These are phyloP conservation scores for Plagodis pulveraria DNA, from an alignment of 2,888 invertebrate genomes.

Conservation along the genomic window DNA sequence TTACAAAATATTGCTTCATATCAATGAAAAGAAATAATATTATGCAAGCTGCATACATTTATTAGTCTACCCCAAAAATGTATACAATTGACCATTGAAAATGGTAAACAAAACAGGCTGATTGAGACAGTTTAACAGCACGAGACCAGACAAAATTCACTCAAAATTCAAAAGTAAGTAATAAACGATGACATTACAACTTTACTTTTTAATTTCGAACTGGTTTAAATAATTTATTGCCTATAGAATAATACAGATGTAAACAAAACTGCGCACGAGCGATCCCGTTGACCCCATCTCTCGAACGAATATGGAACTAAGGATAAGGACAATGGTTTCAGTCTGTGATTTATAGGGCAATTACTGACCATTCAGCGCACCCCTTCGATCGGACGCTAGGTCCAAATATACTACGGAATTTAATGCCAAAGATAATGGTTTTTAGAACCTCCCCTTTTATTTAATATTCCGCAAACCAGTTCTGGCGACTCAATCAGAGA, in stretches of 20 bases:
- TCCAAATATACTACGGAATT: constrained; percentile 23
- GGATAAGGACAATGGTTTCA: constrained; percentile 49
- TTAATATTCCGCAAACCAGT: constrained; percentile 57
- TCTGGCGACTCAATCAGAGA: constrained; percentile 68
- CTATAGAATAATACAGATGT: constrained; percentile 14
- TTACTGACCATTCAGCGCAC: constrained; percentile 77
- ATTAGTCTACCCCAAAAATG: constrained; percentile 25
- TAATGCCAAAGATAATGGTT: constrained; percentile 53
- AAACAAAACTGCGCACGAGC: constrained; percentile 55
- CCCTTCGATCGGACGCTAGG: constrained; percentile 45
- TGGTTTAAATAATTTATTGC: constrained; percentile 57
- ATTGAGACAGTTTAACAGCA: constrained; percentile 59
- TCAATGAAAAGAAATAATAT: background rate
- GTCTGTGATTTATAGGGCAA: constrained; percentile 77
- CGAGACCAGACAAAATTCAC: constrained; percentile 56
- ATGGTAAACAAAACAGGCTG: constrained; percentile 37
- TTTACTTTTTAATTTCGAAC: constrained; percentile 42
- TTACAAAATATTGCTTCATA: background rate
- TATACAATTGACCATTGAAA: constrained; percentile 15
- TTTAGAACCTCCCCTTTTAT: constrained; percentile 64
- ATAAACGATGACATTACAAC: constrained; percentile 55
- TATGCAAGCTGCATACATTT: constrained; percentile 4
- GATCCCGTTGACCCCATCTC: constrained; percentile 62
- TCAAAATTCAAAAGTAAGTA: constrained; percentile 54
- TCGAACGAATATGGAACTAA: constrained; percentile 56